phyloP scores from a whole-genome alignment of 1,140 invertebrate species.

The Thrips palmi region DNA sequence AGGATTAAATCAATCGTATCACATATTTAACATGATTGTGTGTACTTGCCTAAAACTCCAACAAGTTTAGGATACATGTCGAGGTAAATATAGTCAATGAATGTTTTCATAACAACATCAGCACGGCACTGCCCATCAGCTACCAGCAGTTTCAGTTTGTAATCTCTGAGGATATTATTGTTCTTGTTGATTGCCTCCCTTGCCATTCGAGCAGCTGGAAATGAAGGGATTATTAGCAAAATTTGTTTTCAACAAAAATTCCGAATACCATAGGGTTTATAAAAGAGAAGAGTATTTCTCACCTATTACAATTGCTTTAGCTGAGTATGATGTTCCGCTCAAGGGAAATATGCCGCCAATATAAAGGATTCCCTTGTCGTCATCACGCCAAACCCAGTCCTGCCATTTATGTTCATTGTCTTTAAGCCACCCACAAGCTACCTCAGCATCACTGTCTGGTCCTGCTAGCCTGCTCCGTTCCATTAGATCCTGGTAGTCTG shows the following conservation, averaged over 20 bases:
- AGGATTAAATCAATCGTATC: neutral
- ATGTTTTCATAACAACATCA: conserved; percentile 58
- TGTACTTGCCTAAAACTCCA: conserved; percentile 41
- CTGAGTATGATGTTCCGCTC: conserved; percentile 32
- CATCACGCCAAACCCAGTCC: conserved; percentile 32
- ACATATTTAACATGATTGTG: neutral
- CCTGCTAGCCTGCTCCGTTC: conserved; percentile 18
- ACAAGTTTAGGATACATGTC: conserved; percentile 32
- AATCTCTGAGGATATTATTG: conserved; percentile 35
- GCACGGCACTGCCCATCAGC: conserved; percentile 52
- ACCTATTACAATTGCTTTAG: conserved; percentile 38
- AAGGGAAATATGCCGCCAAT: conserved; percentile 68
- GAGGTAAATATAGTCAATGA: conserved; percentile 50
- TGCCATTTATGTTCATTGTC: conserved; percentile 30
- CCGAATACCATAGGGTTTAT: neutral
- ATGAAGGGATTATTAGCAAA: conserved; percentile 1
- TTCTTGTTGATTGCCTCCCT: conserved; percentile 43
- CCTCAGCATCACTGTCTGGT: conserved; percentile 21
- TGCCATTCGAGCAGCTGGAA: conserved; percentile 42
- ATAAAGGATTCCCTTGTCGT: conserved; percentile 29
- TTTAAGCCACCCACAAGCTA: conserved; percentile 52
- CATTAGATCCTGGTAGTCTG: conserved; percentile 34
- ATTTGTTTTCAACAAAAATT: conserved; percentile 3
- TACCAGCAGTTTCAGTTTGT: conserved; percentile 35
- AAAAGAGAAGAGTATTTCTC: conserved; percentile 4